Percentiles rank a stretch among this genome's conserved stretches.
Evolutionary conservation across 1,140 invertebrate species (phyloP).

Genomic region (Zaprionus lachaisei): DNA sequence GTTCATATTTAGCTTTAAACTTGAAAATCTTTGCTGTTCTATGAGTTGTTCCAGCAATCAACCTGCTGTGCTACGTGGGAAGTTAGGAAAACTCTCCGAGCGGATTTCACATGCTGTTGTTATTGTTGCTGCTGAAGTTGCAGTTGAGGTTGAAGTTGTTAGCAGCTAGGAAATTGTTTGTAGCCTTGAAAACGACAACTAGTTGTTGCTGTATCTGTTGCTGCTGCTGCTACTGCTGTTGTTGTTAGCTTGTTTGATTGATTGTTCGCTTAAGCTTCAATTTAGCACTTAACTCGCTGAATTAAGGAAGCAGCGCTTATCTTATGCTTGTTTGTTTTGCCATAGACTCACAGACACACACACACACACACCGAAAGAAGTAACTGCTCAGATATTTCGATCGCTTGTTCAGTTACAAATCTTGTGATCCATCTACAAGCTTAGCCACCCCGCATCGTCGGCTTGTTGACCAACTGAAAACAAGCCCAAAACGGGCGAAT

Average conservation of each 20-base stretch:
- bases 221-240: slow-evolving; percentile 46
- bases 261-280: slow-evolving; percentile 54
- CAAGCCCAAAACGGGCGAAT: slow-evolving; percentile 9
- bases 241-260: slow-evolving; percentile 57
- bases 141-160: slow-evolving; percentile 6
- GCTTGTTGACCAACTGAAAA: slow-evolving; percentile 30
- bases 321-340: slow-evolving; percentile 35
- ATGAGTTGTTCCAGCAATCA: slow-evolving; percentile 58
- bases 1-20: slow-evolving; percentile 52
- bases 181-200: slow-evolving; percentile 52
- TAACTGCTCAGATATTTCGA: slow-evolving; percentile 1
- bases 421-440: neutral
- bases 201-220: slow-evolving; percentile 45
- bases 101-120: slow-evolving; percentile 15
- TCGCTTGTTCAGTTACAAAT: slow-evolving; percentile 4
- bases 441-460: neutral
- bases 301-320: slow-evolving; percentile 69
- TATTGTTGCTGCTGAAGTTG: slow-evolving; percentile 1
- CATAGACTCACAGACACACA: slow-evolving; percentile 12
- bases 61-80: slow-evolving; percentile 65
- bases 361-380: neutral
- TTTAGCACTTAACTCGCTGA: slow-evolving; percentile 67
- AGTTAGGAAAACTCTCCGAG: slow-evolving; percentile 39
- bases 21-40: slow-evolving; percentile 69
- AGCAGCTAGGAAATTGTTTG: slow-evolving; percentile 44